Base-by-base conservation (phyloP, 2,797 vertebrate genomes). In the Channa striata region DNA sequence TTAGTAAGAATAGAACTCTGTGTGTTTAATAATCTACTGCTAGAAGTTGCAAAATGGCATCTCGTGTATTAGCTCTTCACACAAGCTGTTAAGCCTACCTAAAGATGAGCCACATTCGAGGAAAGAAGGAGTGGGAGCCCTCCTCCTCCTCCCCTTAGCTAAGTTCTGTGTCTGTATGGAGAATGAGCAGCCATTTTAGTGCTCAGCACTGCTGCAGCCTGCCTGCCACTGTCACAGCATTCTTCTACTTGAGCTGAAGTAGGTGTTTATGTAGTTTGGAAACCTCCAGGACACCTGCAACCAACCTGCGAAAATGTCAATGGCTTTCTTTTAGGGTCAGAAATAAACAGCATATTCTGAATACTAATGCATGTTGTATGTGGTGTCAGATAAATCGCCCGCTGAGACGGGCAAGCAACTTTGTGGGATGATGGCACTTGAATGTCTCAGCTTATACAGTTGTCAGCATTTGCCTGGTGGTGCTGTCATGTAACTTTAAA, bases 141-240 rank as follows among this genome's bases (percentile, higher is more conserved):
- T 69, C 77, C 76, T 82, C 73, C 60, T 68, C 39, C 69, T 74
- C 68, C 70, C 78, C 68, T 43, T 40, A 59, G 59, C 84, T 73
- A 21, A 84, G 87, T 84, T 70, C 64, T 68, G 68, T 65, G 78
- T 86, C 76, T 83, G 80, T 81, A 60, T 80, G 68, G 70, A 85
- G 81, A 81, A 68, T 8, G 81, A 85, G 83, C 85, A 87, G 86
- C 87, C 89, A 89, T 90, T 90, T 90, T 90, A 86, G 77, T 73
- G 46, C 80, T 74, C 78, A 42, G 74, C 80, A 72, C 79, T 66
- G 73, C 80, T 86, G 86, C 84, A 87, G 87, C 84, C 72, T 74
- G 81, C 66, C 73, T 71, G 71, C 75, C 76, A 70, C 73, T 76
- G 69, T 80, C 82, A 77, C 82, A 43, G 79, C 80, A 74, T 82